phyloP scores from a whole-genome alignment of 2,888 invertebrate species.

The Apodemia duryi region DNA sequence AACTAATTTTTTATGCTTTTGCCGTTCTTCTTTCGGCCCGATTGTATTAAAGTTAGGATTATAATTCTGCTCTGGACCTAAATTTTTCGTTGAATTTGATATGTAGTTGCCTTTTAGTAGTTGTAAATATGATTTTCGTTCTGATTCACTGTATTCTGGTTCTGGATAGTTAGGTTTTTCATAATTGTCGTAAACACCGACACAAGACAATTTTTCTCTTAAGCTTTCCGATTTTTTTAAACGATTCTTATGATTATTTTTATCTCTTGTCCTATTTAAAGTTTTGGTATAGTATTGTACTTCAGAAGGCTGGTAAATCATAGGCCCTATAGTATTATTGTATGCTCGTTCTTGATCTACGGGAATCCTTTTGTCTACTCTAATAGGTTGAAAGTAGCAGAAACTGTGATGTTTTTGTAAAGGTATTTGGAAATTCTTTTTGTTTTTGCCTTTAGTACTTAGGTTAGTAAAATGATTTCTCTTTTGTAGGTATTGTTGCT shows the following conservation, averaged over 20 bases:
- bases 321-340: conserved; percentile 68
- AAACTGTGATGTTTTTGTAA: conserved; percentile 83
- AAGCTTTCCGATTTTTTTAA: conserved; percentile 74
- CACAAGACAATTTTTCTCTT: conserved; percentile 71
- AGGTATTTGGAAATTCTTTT: conserved; percentile 82
- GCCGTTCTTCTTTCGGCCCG: conserved; percentile 64
- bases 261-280: conserved; percentile 68
- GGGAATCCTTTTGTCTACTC: conserved; percentile 77
- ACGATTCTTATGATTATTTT: conserved; percentile 66
- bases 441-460: conserved; percentile 72
- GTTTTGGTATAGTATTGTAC: conserved; percentile 71
- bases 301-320: conserved; percentile 67
- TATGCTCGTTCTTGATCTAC: conserved; percentile 67
- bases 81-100: conserved; percentile 70
- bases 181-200: conserved; percentile 71
- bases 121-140: conserved; percentile 67
- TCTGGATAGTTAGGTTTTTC: conserved; percentile 72
- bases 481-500: conserved; percentile 79
- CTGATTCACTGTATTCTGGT: conserved; percentile 64
- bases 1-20: conserved; percentile 73
- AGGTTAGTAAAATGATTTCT: conserved; percentile 77
- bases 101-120: conserved; percentile 71
- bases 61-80: conserved; percentile 57
- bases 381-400: conserved; percentile 83
- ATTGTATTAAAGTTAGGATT: conserved; percentile 57